Percentiles rank a stretch among this genome's conserved stretches.
These are phyloP conservation scores for Lanistes nyassanus DNA, from an alignment of 1,140 invertebrate genomes.

Conservation along the genomic window DNA sequence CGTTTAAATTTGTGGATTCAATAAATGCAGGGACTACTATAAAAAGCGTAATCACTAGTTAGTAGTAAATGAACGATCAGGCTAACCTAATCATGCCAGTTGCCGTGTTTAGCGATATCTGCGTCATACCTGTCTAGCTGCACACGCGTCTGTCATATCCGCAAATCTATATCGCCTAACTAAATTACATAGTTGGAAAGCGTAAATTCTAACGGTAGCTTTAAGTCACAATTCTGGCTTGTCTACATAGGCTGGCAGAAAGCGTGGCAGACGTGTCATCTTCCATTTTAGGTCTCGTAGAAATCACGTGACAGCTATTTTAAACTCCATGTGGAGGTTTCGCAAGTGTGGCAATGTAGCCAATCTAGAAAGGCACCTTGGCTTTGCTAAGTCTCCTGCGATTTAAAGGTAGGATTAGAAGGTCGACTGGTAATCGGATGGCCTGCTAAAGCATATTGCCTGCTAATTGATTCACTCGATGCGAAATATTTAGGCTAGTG, in stretches of 20 bases:
- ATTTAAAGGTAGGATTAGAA: background rate
- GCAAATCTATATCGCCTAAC: background rate
- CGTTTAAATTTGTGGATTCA: too few species aligned
- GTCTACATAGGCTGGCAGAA: too few species aligned
- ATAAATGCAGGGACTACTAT: too few species aligned
- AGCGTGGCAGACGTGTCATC: background rate
- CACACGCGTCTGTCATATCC: background rate
- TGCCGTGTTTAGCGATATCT: background rate
- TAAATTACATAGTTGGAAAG: too few species aligned
- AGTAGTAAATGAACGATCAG: too few species aligned
- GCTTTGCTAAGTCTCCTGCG: background rate
- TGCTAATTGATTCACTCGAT: background rate
- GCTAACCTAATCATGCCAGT: too few species aligned
- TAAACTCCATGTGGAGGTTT: background rate
- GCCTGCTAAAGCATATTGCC: background rate
- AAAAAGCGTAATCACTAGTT: too few species aligned
- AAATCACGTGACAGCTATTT: conserved; percentile 15
- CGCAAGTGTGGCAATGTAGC: background rate
- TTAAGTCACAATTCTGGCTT: background rate
- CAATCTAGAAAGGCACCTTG: too few species aligned
- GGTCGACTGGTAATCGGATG: background rate
- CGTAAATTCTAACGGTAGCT: background rate
- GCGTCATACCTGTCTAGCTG: conserved; percentile 1
- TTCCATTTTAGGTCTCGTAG: background rate
- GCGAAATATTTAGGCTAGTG: background rate